phyloP scores from a whole-genome alignment of 2,797 vertebrate genomes.

The Sphaeramia orbicularis region DNA sequence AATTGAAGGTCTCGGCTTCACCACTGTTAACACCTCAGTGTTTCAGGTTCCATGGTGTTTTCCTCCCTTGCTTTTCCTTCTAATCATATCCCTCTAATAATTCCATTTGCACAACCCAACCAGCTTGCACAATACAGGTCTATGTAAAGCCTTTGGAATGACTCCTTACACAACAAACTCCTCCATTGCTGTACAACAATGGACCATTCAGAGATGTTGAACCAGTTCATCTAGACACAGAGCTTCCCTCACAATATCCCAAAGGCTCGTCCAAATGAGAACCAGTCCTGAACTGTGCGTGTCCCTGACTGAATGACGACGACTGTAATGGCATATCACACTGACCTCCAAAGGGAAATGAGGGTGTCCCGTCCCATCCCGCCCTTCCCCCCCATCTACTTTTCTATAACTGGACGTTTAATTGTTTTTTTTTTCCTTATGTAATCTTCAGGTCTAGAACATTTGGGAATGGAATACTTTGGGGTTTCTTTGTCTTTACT shows the following conservation, averaged over 20 bases:
- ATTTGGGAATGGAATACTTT: slow-evolving; percentile 26
- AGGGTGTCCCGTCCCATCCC: background rate
- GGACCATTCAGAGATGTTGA: slow-evolving; percentile 41
- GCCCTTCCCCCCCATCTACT: slow-evolving; percentile 1
- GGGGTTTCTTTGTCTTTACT: slow-evolving; percentile 47
- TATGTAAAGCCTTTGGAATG: slow-evolving; percentile 24
- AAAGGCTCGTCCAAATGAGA: slow-evolving; percentile 37
- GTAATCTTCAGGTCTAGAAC: slow-evolving; percentile 11
- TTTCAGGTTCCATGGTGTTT: slow-evolving; percentile 27
- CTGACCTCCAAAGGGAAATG: slow-evolving; percentile 66
- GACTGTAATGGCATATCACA: slow-evolving; percentile 51
- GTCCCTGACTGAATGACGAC: slow-evolving; percentile 32
- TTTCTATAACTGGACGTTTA: slow-evolving; percentile 63
- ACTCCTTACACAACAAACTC: slow-evolving; percentile 20
- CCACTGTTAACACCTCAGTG: slow-evolving; percentile 32
- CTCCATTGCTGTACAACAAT: slow-evolving; percentile 49
- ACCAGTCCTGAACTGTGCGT: slow-evolving; percentile 29
- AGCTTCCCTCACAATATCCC: slow-evolving; percentile 30
- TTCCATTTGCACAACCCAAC: slow-evolving; percentile 45
- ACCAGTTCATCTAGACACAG: slow-evolving; percentile 34
- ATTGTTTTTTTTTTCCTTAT: slow-evolving; percentile 24
- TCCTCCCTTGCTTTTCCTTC: slow-evolving; percentile 30
- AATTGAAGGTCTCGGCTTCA: slow-evolving; percentile 27
- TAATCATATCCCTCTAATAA: slow-evolving; percentile 11
- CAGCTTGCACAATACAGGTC: slow-evolving; percentile 40